phyloP scores from a whole-genome alignment of 2,888 invertebrate genomes.

The Autographa pulchrina region DNA sequence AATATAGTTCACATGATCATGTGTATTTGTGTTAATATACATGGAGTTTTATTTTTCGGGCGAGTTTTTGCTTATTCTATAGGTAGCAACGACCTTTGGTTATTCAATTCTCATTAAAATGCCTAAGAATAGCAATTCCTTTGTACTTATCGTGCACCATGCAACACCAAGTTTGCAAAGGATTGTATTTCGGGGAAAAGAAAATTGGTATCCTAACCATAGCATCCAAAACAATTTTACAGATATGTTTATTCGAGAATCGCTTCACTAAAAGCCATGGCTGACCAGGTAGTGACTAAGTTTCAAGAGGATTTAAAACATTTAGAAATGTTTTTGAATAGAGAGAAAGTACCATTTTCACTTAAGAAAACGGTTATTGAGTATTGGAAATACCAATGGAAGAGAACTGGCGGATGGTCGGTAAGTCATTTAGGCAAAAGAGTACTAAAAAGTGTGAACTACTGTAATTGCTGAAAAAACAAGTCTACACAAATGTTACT shows the following conservation, averaged over 20 bases:
- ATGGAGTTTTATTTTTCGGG: conserved; percentile 87
- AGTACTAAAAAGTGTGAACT: neutral
- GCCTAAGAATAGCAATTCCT: no score
- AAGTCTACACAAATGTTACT: neutral
- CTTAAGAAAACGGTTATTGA: conserved; percentile 79
- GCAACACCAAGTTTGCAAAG: no score
- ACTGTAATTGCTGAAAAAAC: neutral
- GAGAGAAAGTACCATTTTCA: conserved; percentile 78
- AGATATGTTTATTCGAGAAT: conserved; percentile 86
- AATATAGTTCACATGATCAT: conserved; percentile 81
- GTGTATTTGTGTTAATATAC: conserved; percentile 80
- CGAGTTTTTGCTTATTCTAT: conserved; percentile 42
- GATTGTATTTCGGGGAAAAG: no score
- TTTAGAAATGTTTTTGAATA: conserved; percentile 80
- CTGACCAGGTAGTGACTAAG: conserved; percentile 83
- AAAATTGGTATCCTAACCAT: no score
- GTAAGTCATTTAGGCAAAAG: conserved; percentile 65
- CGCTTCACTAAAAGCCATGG: conserved; percentile 85
- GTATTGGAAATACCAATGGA: conserved; percentile 88
- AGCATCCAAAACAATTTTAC: neutral
- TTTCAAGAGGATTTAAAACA: conserved; percentile 85
- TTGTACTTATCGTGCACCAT: no score
- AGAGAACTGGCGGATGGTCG: conserved; percentile 86
- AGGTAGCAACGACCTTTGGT: no score
- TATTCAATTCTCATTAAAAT: no score